phyloP scores from a whole-genome alignment of 2,888 invertebrate genomes.

The Tinea semifulvella region DNA sequence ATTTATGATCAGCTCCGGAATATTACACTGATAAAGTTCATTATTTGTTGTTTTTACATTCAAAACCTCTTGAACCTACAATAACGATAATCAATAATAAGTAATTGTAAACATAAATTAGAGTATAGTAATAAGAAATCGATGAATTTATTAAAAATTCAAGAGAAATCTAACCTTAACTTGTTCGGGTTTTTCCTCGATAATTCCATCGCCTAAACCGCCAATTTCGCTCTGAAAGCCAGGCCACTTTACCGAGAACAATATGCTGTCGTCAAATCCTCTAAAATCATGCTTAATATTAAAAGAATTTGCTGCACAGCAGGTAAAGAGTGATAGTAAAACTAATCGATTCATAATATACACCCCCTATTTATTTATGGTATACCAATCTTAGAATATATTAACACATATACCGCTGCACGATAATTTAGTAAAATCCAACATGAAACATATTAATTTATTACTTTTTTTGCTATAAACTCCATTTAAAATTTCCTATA shows the following conservation, averaged over 20 bases:
- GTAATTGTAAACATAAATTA: not conserved
- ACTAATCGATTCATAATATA: not conserved
- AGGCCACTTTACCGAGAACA: constrained; percentile 84
- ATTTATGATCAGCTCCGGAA: constrained; percentile 72
- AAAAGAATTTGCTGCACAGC: not conserved
- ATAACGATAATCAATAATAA: not conserved
- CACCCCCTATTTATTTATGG: not conserved
- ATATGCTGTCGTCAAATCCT: constrained; percentile 83
- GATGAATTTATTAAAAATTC: not conserved
- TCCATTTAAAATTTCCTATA: too few relatives aligned
- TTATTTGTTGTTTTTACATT: constrained; percentile 78
- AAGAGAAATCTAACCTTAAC: constrained; percentile 14
- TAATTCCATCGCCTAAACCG: constrained; percentile 30
- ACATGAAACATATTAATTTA: too few relatives aligned
- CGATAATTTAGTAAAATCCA: not conserved
- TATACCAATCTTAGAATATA: not conserved
- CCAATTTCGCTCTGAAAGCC: constrained; percentile 44
- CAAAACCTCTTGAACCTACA: constrained; percentile 49
- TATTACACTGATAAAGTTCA: constrained; percentile 83
- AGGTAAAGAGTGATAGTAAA: not conserved
- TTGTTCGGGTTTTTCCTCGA: constrained; percentile 24
- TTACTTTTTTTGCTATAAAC: too few relatives aligned
- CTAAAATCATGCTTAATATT: constrained; percentile 69
- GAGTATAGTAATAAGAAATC: not conserved
- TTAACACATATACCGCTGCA: not conserved